Base-by-base conservation (phyloP, 2,113 vertebrate species). In the Mixornis gularis region DNA sequence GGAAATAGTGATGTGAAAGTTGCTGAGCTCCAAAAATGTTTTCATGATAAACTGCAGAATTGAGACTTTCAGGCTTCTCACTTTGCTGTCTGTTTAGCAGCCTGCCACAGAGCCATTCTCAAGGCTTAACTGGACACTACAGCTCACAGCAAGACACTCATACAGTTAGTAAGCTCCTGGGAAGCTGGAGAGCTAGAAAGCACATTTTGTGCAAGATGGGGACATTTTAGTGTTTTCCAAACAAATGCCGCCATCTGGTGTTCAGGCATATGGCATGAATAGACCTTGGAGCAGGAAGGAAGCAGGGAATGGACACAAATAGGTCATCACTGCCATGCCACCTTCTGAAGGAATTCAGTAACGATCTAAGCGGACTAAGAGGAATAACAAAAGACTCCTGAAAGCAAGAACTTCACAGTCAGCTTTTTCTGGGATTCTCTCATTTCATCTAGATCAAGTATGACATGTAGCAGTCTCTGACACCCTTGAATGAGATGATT, bases 211-310 rank as follows among this genome's bases (percentile, higher is more conserved):
- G 0, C 13, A 60, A 40, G 1, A 81, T 32, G 40, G 30, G 46
- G 65, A 91, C 62, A 48, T 72, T 68, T n/a, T 27, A 58, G 40
- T 74, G 32, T 95, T 93, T 94, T 83, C 53, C 93, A 95, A 95
- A 92, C 89, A 94, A 87, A 95, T 95, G 87, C 73, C 66, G 89
- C 95, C 95, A 96, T 62, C 95, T 96, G 93, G 87, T 92, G 95
- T 96, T 87, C 89, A 87, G 91, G 95, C 88, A 92, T 19, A 92
- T 80, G 65, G 73, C 62, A 74, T 36, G 66, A 89, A 38, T 4
- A 59, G 56, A 59, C 73, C 62, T 14, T 25, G 40, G 66, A 73
- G 34, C 88, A 70, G 20, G 56, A 76, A 63, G 34, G 38, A 34
- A 17, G 29, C 8, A 24, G 60, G 24, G 30, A 83, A 80, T 7